A percentile compares a stretch with the other conserved stretches of the same genome.
phyloP scores from a whole-genome alignment of 2,888 invertebrate species.

The Drosophila sordidula region DNA sequence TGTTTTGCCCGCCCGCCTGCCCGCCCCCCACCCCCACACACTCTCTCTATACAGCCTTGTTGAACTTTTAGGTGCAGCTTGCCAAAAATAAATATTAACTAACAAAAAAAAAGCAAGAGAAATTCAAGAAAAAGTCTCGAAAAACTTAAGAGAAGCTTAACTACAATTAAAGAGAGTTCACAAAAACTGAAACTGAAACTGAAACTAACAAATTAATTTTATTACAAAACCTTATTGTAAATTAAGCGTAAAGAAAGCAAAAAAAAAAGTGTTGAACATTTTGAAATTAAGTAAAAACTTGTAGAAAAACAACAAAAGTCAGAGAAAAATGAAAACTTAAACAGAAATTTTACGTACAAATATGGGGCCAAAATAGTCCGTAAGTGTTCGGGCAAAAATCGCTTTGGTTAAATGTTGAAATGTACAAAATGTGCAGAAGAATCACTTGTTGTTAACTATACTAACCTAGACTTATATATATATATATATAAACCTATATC shows the following conservation, averaged over 20 bases:
- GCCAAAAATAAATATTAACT: slow-evolving; percentile 54
- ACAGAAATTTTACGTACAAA: slow-evolving; percentile 24
- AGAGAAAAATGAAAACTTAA: slow-evolving; percentile 19
- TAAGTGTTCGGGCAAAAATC: slow-evolving; percentile 86
- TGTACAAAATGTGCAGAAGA: slow-evolving; percentile 55
- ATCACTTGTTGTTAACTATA: slow-evolving; percentile 53
- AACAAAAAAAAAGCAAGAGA: slow-evolving; percentile 10
- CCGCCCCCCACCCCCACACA: slow-evolving; percentile 14
- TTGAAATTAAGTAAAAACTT: slow-evolving; percentile 63
- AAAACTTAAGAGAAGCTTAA: slow-evolving; percentile 26
- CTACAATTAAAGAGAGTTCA: slow-evolving; percentile 23
- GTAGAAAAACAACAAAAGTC: slow-evolving; percentile 79
- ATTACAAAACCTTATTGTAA: slow-evolving; percentile 83
- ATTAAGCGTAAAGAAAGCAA: slow-evolving; percentile 65
- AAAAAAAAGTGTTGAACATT: slow-evolving; percentile 43
- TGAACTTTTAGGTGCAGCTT: slow-evolving; percentile 65
- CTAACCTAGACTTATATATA: slow-evolving; percentile 27
- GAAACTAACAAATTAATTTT: slow-evolving; percentile 46
- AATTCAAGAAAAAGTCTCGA: slow-evolving; percentile 18
- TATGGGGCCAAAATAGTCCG: slow-evolving; percentile 85
- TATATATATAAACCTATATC: slow-evolving; percentile 32
- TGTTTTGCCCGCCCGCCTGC: slow-evolving; percentile 29
- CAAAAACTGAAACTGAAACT: slow-evolving; percentile 9
- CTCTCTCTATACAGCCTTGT: slow-evolving; percentile 42
- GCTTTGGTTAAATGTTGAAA: slow-evolving; percentile 82